These are phyloP conservation scores for Hiodon tergisus DNA, from an alignment of 2,113 vertebrate genomes.

Conservation along the genomic window DNA sequence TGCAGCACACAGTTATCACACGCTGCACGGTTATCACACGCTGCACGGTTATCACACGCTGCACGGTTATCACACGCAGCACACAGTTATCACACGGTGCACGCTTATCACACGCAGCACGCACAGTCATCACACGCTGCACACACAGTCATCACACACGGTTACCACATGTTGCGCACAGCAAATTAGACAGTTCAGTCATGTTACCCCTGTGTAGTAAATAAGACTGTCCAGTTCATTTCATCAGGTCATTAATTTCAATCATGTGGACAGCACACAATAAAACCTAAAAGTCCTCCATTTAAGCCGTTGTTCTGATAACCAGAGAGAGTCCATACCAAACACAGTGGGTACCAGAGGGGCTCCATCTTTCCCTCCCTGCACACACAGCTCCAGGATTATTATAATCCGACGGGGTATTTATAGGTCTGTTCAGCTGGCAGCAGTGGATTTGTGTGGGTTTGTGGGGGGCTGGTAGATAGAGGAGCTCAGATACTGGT, in stretches of 20 bases:
- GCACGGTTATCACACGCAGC: not conserved
- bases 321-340: not conserved
- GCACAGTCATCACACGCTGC: too few species aligned
- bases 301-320: not conserved
- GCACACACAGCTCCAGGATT: constrained; percentile 11
- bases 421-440: not conserved
- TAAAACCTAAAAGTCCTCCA: too few species aligned
- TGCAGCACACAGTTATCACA: not conserved
- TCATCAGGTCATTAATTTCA: too few species aligned
- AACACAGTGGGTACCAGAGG: not conserved
- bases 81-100: not conserved
- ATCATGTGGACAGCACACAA: too few species aligned
- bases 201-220: too few species aligned
- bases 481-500: not conserved
- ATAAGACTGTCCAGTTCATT: too few species aligned
- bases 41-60: not conserved
- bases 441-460: not conserved
- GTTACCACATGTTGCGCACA: too few species aligned
- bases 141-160: not conserved
- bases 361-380: not conserved
- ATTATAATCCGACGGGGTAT: constrained; percentile 5
- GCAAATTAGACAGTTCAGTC: not conserved
- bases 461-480: not conserved
- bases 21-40: not conserved
- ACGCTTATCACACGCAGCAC: constrained; percentile 32